A percentile compares a stretch with the other conserved stretches of the same genome.
phyloP scores from a whole-genome alignment of 37 sponge, comb jelly and placozoan species.

The Haliclona indistincta region DNA sequence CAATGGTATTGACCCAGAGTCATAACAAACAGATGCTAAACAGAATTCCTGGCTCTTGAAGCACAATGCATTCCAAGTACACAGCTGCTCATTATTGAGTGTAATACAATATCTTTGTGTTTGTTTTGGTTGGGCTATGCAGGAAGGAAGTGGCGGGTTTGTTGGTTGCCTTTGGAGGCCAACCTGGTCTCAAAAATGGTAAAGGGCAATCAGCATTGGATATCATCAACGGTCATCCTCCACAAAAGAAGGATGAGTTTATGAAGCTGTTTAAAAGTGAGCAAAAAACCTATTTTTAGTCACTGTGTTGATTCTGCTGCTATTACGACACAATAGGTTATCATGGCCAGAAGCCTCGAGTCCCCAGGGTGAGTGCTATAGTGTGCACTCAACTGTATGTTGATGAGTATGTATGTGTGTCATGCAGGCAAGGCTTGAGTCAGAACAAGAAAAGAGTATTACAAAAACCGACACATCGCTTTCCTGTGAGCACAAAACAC shows the following conservation, averaged over 20 bases:
- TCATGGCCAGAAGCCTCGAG: slow-evolving; percentile 23
- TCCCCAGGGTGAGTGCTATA: slow-evolving; percentile 33
- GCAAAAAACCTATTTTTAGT: slow-evolving; percentile 1
- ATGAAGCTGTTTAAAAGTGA: slow-evolving; percentile 43
- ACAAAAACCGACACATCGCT: no score
- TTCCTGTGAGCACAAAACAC: no score
- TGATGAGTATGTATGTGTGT: no score
- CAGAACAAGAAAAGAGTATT: no score
- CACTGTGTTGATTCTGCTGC: background rate
- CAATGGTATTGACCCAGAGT: no score
- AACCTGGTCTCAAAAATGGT: slow-evolving; percentile 33
- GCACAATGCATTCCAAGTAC: no score
- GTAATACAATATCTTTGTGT: no score
- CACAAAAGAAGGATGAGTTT: slow-evolving; percentile 56
- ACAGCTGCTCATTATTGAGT: no score
- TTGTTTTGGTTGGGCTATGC: no score
- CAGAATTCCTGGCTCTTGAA: no score
- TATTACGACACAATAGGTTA: background rate
- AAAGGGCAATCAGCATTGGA: slow-evolving; percentile 34
- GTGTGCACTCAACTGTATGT: background rate
- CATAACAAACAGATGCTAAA: no score
- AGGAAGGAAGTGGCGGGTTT: slow-evolving; percentile 66
- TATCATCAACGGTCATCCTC: slow-evolving; percentile 48
- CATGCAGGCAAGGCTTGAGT: no score
- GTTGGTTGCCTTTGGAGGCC: slow-evolving; percentile 79